Evolutionary conservation across 2,797 vertebrate genomes (phyloP).

Genomic region (Triplophysa yarkandensis): DNA sequence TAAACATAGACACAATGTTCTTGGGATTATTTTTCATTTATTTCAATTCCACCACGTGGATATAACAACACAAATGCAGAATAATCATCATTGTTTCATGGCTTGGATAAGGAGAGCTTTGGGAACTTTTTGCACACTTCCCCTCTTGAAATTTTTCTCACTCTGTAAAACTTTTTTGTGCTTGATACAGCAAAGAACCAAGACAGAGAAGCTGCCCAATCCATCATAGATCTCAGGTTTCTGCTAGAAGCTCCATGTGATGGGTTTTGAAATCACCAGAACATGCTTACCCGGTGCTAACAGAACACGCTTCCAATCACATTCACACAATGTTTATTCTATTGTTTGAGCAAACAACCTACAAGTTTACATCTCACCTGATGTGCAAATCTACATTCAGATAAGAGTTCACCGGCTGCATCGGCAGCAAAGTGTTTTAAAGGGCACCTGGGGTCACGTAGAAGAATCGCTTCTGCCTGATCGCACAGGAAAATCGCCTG

Average conservation of each 20-base stretch:
- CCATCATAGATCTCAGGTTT: slow-evolving; percentile 42
- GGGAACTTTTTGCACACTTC: too few species aligned
- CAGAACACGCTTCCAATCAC: neutral
- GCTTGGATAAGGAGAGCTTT: too few species aligned
- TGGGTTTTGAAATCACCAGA: slow-evolving; percentile 15
- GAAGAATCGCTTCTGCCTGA: neutral
- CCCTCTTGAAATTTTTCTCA: neutral
- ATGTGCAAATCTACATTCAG: neutral
- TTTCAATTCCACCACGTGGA: too few species aligned
- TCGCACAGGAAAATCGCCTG: neutral
- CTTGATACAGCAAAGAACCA: slow-evolving; percentile 23
- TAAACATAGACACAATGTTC: too few species aligned
- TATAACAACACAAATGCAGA: too few species aligned
- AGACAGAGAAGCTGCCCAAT: slow-evolving; percentile 27
- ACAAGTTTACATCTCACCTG: neutral
- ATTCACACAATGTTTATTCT: neutral
- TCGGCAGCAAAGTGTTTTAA: neutral
- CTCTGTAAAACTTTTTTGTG: neutral
- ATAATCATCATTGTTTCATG: too few species aligned
- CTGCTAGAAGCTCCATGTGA: neutral
- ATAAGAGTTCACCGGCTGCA: neutral
- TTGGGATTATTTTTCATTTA: too few species aligned
- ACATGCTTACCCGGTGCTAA: slow-evolving; percentile 17
- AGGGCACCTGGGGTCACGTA: slow-evolving; percentile 8
- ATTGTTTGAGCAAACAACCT: neutral